A percentile compares a stretch with the other conserved stretches of the same genome.
Conservation (phyloP, 2,113 vertebrate genomes). For the Lucifuga dentata region DNA sequence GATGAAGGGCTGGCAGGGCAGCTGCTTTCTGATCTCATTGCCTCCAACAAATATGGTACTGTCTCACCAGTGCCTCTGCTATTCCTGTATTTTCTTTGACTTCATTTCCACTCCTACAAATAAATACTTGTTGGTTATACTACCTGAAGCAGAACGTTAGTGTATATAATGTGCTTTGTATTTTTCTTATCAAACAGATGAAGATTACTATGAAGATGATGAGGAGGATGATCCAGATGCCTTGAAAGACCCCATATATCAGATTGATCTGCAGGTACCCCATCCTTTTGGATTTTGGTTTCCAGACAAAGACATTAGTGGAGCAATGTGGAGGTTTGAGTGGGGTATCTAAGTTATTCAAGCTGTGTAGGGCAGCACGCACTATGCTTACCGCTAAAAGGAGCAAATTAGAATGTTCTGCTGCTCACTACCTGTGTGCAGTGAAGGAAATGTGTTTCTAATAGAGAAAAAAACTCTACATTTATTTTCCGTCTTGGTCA, state of each 20-base stretch:
- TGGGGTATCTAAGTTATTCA: too few relatives aligned
- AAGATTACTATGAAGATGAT: conserved; percentile 98
- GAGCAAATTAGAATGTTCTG: too few relatives aligned
- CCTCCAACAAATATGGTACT: conserved; percentile 96
- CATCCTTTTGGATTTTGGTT: neutral
- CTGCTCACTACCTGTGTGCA: too few relatives aligned
- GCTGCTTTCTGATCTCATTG: conserved; percentile 95
- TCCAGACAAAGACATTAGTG: too few relatives aligned
- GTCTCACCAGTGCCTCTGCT: neutral
- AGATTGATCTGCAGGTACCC: conserved; percentile 88
- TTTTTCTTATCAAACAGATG: conserved; percentile 82
- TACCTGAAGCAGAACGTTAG: neutral
- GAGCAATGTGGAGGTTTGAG: too few relatives aligned
- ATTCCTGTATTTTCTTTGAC: neutral
- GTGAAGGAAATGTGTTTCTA: too few relatives aligned
- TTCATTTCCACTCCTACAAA: neutral
- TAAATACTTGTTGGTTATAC: neutral
- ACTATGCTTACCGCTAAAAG: too few relatives aligned
- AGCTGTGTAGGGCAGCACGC: too few relatives aligned
- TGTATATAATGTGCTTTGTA: neutral
- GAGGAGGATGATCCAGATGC: conserved; percentile 98
- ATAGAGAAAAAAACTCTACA: too few relatives aligned
- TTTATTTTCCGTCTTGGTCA: too few relatives aligned
- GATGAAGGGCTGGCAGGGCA: conserved; percentile 94
- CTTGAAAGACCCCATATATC: conserved; percentile 97